phyloP scores from a whole-genome alignment of 2,797 vertebrate genomes.

The Bovichtus diacanthus region DNA sequence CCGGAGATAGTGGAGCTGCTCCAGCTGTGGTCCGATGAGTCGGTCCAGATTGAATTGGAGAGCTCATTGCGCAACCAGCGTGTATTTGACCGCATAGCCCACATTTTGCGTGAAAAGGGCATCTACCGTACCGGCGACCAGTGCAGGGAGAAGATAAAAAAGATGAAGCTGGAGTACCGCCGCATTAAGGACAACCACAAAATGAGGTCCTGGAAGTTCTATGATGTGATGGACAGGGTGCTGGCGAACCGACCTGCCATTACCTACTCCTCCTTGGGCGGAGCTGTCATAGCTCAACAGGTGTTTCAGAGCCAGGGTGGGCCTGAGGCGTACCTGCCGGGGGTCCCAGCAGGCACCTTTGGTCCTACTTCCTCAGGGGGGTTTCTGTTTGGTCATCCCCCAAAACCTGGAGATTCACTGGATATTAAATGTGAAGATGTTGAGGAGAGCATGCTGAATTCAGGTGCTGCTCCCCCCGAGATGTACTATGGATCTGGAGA shows the following conservation, averaged over 20 bases:
- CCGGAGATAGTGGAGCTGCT: constrained; percentile 92
- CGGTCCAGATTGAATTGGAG: constrained; percentile 91
- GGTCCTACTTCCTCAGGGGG: constrained; percentile 75
- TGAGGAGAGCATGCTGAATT: constrained; percentile 85
- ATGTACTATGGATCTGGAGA: constrained; percentile 88
- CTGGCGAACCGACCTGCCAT: constrained; percentile 88
- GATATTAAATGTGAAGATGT: constrained; percentile 92
- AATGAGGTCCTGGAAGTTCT: constrained; percentile 91
- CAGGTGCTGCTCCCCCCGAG: constrained; percentile 81
- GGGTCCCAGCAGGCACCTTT: constrained; percentile 64
- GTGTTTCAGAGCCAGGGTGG: constrained; percentile 81
- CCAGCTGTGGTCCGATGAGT: constrained; percentile 91
- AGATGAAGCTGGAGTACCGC: constrained; percentile 95
- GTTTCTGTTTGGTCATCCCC: constrained; percentile 83
- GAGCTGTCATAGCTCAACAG: constrained; percentile 85
- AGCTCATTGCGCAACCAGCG: constrained; percentile 93
- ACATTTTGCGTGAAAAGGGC: constrained; percentile 89
- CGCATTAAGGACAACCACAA: constrained; percentile 92
- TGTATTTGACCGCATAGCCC: constrained; percentile 92
- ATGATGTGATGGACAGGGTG: constrained; percentile 93
- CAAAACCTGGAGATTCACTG: constrained; percentile 82
- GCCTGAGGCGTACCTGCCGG: constrained; percentile 76
- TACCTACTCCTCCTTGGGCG: constrained; percentile 85
- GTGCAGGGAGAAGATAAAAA: constrained; percentile 95
- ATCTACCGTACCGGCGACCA: constrained; percentile 91